Conservation (phyloP, 2,113 vertebrate species). For the Poecile atricapillus region DNA sequence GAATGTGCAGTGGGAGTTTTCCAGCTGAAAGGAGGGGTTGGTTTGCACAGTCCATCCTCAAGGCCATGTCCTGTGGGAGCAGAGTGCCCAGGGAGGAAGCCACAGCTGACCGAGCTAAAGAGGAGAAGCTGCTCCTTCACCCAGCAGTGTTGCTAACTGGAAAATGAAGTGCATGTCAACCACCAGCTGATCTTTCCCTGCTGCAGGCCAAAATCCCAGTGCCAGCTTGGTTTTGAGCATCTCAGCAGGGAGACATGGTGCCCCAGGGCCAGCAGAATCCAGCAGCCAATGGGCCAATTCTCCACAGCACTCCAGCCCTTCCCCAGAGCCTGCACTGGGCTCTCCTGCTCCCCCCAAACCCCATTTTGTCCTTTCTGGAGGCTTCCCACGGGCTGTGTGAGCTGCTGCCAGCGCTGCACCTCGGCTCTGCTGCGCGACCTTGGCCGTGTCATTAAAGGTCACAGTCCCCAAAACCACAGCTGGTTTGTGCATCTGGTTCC, state of each 20-base stretch:
- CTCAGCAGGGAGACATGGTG: rapidly evolving
- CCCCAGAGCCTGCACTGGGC: rapidly evolving
- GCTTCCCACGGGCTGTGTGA: rapidly evolving
- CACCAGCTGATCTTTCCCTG: background rate
- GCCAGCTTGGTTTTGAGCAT: background rate
- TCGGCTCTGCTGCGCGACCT: background rate
- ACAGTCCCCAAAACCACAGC: background rate
- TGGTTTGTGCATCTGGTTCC: background rate
- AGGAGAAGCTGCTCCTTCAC: slow-evolving; percentile 9
- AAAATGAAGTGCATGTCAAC: background rate
- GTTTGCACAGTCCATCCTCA: background rate
- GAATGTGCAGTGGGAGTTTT: background rate
- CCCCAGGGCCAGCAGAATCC: background rate
- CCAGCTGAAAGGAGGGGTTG: background rate
- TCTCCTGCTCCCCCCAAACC: background rate
- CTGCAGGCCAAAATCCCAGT: background rate
- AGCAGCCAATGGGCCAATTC: rapidly evolving
- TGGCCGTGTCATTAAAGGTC: background rate
- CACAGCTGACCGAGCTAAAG: background rate
- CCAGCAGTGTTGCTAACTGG: background rate
- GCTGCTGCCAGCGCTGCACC: background rate
- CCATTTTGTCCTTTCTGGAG: background rate
- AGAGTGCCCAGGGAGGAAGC: background rate
- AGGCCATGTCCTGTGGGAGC: background rate
- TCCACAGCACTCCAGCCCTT: background rate